These are phyloP conservation scores for Paraescarpia echinospica DNA, from an alignment of 1,140 invertebrate genomes.

Conservation along the genomic window DNA sequence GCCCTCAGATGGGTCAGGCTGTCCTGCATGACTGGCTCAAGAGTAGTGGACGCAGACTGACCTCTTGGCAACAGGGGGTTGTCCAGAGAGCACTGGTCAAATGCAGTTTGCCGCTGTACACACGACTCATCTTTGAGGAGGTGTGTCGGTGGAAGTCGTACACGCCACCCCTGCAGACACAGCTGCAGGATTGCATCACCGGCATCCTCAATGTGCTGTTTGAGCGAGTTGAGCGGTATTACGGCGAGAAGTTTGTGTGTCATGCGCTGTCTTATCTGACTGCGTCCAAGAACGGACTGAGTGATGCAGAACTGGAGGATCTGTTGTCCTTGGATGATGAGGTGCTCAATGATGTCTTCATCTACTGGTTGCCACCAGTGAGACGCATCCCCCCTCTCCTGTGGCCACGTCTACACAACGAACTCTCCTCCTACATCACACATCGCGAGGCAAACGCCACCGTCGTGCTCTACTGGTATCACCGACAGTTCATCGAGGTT, in stretches of 20 bases:
- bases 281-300: slow-evolving; percentile 48
- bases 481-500: slow-evolving; percentile 36
- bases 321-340: slow-evolving; percentile 53
- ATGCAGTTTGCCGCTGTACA: slow-evolving; percentile 47
- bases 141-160: slow-evolving; percentile 47
- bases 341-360: slow-evolving; percentile 53
- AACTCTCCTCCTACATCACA: slow-evolving; percentile 92
- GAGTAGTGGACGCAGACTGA: slow-evolving; percentile 35
- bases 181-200: slow-evolving; percentile 41
- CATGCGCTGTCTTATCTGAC: slow-evolving; percentile 57
- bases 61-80: slow-evolving; percentile 36
- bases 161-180: slow-evolving; percentile 30
- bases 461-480: slow-evolving; percentile 43
- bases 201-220: slow-evolving; percentile 47
- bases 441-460: slow-evolving; percentile 83
- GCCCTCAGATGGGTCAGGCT: slow-evolving; percentile 25
- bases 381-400: slow-evolving; percentile 51
- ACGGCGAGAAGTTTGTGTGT: slow-evolving; percentile 54
- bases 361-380: slow-evolving; percentile 21
- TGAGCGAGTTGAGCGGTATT: slow-evolving; percentile 53
- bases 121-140: slow-evolving; percentile 49
- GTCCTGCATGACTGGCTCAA: slow-evolving; percentile 38
- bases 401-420: slow-evolving; percentile 68
- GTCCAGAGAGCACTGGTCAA: slow-evolving; percentile 39
- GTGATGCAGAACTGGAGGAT: slow-evolving; percentile 53